Evolutionary conservation across 1,140 invertebrate genomes (phyloP).

Genomic region (Eciton burchellii): DNA sequence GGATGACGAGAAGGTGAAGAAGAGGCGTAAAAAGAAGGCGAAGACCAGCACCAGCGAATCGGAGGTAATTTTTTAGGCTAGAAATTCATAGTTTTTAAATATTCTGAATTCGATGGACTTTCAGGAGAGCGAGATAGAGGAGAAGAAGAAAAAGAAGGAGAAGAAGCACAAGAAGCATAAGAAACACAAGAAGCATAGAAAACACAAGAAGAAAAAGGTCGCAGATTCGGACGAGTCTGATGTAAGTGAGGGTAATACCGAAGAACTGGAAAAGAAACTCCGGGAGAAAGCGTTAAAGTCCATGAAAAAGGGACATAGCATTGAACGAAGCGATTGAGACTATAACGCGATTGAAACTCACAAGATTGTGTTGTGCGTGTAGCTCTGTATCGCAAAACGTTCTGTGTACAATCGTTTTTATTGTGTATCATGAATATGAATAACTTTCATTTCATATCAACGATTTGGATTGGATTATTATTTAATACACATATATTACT

Average conservation of each 20-base stretch:
- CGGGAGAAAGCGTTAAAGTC: constrained; percentile 93
- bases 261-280: constrained; percentile 94
- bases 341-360: constrained; percentile 48
- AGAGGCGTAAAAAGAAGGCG: constrained; percentile 89
- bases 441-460: constrained; percentile 35
- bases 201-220: constrained; percentile 89
- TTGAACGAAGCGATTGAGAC: constrained; percentile 83
- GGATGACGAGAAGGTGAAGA: constrained; percentile 89
- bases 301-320: constrained; percentile 88
- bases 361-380: constrained; percentile 62
- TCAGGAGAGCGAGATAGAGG: constrained; percentile 89
- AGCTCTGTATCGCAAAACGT: constrained; percentile 63
- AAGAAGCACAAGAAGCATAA: constrained; percentile 91
- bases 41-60: constrained; percentile 86
- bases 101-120: constrained; percentile 46
- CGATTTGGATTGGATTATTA: constrained; percentile 26
- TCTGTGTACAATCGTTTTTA: constrained; percentile 23
- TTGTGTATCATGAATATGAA: constrained; percentile 52
- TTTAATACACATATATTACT: constrained; percentile 22
- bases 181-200: constrained; percentile 90
- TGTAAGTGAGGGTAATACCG: constrained; percentile 88
- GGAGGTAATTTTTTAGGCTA: constrained; percentile 76
- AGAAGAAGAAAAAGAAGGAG: constrained; percentile 90
- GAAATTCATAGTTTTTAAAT: constrained; percentile 2
- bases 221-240: constrained; percentile 88